These are phyloP conservation scores for Phalangium opilio DNA, from an alignment of 2,888 invertebrate species.

Conservation along the genomic window DNA sequence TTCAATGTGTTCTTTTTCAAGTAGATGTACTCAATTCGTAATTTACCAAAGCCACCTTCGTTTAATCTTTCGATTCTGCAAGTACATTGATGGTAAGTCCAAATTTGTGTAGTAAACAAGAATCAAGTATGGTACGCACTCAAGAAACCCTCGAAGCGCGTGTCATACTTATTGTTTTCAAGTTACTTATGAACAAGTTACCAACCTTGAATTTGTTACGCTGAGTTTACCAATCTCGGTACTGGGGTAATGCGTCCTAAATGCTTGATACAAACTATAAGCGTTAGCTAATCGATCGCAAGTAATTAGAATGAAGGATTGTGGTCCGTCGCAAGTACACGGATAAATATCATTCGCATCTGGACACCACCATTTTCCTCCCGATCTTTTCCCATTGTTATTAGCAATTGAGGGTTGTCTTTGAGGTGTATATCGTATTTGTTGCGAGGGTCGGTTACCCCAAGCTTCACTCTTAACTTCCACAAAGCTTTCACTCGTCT, in stretches of 20 bases:
- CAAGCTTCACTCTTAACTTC: no score
- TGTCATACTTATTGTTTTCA: no score
- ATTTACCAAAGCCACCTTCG: slow-evolving; percentile 5
- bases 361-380: slow-evolving; percentile 5
- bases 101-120: no score
- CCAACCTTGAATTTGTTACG: slow-evolving; percentile 11
- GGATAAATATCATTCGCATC: slow-evolving; percentile 9
- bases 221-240: slow-evolving; percentile 1
- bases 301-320: slow-evolving; percentile 9
- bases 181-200: no score
- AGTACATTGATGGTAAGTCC: neutral
- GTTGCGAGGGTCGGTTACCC: no score
- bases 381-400: no score
- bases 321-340: slow-evolving; percentile 15
- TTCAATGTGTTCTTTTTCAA: slow-evolving; percentile 12
- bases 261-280: slow-evolving; percentile 6
- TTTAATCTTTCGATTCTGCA: slow-evolving; percentile 10
- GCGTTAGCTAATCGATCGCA: slow-evolving; percentile 12
- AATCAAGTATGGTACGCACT: no score
- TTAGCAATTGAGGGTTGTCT: no score
- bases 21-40: slow-evolving; percentile 13
- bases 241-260: slow-evolving; percentile 1
- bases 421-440: no score
- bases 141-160: no score
- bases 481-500: no score